Evolutionary conservation across 2,113 vertebrate genomes (phyloP), one percentile per base, ranked within the genome.

Genomic region (Coregonus clupeaformis): DNA sequence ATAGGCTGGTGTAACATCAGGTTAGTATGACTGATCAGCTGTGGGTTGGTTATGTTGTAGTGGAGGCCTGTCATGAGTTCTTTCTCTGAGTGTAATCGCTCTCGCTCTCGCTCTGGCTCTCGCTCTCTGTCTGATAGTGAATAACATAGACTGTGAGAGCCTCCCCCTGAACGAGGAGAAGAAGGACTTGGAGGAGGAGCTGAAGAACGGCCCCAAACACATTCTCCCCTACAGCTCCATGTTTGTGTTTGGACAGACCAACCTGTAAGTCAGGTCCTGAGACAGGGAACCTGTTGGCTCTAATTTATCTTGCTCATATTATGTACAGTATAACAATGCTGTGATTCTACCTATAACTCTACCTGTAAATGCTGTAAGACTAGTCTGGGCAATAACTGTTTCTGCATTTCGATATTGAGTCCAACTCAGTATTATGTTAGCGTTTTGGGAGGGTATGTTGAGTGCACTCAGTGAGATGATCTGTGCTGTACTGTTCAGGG

Each of bases 161-260:
- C 83, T 92, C 64, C 79, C 75, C 45, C 93, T 95, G 85, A 86
- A 84, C 0, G 96, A 97, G 71, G 96, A 96, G 86, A 99, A 97
- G 94, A 98, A 98, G 77, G 96, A 96, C 0, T 90, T 88, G 0
- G 94, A 94, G 0, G 94, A 94, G 59, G 95, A 95, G 77, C 91
- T 84, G 0, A 90, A 89, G 78, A 94, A 92, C 0, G 90, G 94
- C 12, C 95, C 96, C 3, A 93, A 95, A 45, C 95, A 95, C 69
- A 96, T 98, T 68, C 91, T 98, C 63, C 96, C 98, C 5, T 97
- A 97, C 90, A 98, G 97, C 73, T 99, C 97, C 87, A 96, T 99
- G 97, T 99, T 99, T 73, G 86, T 98, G 85, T 93, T 99, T 3
- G 95, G 97, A 2, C 95, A 95, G 79, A 95, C 94, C 16, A 99